Evolutionary conservation across 2,797 vertebrate species (phyloP).

Genomic region (Centropyge bicolor): DNA sequence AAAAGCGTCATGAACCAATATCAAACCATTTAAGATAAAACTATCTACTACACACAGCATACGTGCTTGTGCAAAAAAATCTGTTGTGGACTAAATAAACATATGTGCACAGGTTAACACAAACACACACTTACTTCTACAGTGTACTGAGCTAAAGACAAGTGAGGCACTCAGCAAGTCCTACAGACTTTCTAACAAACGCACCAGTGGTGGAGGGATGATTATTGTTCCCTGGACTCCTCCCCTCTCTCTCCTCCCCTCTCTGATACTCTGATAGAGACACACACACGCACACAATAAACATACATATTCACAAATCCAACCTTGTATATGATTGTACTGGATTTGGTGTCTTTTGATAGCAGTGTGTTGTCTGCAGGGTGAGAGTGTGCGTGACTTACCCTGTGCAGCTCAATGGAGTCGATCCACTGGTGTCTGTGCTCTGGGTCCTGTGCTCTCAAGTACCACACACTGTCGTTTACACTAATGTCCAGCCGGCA

Average conservation of each 20-base stretch:
- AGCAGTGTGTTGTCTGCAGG: not conserved
- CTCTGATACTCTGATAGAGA: constrained; percentile 79
- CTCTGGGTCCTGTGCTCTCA: constrained; percentile 93
- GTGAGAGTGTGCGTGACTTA: constrained; percentile 65
- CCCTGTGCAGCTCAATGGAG: constrained; percentile 94
- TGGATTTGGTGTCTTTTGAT: not conserved
- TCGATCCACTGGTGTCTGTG: constrained; percentile 94
- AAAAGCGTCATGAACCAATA: not conserved
- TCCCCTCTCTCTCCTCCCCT: constrained; percentile 74
- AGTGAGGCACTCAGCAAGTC: constrained; percentile 18
- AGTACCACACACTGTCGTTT: constrained; percentile 97
- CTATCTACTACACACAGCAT: not conserved
- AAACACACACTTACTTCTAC: constrained; percentile 16
- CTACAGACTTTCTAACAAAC: constrained; percentile 58
- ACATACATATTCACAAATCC: constrained; percentile 32
- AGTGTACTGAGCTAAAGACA: constrained; percentile 8
- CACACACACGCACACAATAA: constrained; percentile 61
- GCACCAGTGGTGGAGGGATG: constrained; percentile 76
- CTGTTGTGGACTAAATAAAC: not conserved
- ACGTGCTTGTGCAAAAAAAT: constrained; percentile 2
- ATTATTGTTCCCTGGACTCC: constrained; percentile 76
- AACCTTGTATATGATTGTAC: constrained; percentile 12
- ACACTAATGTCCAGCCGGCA: constrained; percentile 96
- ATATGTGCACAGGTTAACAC: constrained; percentile 1
- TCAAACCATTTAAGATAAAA: not conserved